These are phyloP conservation scores for Porites rus DNA, from an alignment of 92 coral and sea anemone species.

Conservation along the genomic window DNA sequence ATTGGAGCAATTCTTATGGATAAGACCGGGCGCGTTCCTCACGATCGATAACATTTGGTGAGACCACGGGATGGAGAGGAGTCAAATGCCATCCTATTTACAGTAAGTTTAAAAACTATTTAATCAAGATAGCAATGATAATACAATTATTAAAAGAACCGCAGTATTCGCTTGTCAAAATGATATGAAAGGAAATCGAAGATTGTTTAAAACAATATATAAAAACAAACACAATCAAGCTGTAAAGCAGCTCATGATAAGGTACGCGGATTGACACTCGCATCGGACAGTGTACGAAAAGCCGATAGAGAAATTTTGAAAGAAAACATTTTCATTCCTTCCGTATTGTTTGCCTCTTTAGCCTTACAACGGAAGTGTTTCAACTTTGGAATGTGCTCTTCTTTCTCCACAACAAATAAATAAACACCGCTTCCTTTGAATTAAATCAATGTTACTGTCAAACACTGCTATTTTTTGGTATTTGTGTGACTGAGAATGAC, in stretches of 20 bases:
- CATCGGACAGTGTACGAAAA: not conserved
- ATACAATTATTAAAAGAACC: not conserved
- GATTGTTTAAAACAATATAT: not conserved
- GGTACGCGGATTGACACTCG: not conserved
- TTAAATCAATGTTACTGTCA: slow-evolving; percentile 10
- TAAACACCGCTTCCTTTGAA: slow-evolving; percentile 23
- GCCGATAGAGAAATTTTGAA: not conserved
- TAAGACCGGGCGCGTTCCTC: no score
- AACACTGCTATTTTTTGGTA: not conserved
- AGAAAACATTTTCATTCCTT: not conserved
- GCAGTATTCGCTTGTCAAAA: not conserved
- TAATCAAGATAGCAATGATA: slow-evolving; percentile 13
- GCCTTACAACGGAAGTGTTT: slow-evolving; percentile 1
- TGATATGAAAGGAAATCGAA: not conserved
- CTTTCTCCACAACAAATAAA: slow-evolving; percentile 30
- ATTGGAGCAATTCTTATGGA: no score
- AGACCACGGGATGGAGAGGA: not conserved
- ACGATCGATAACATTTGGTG: no score
- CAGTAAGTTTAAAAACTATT: not conserved
- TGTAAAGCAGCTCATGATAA: no score
- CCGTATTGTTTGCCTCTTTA: not conserved
- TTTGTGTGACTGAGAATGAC: not conserved
- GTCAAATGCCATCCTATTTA: not conserved
- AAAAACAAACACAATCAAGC: no score
- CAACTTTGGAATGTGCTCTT: slow-evolving; percentile 17